phyloP scores from a whole-genome alignment of 2,888 invertebrate species.

The Cacoxenus indagator region DNA sequence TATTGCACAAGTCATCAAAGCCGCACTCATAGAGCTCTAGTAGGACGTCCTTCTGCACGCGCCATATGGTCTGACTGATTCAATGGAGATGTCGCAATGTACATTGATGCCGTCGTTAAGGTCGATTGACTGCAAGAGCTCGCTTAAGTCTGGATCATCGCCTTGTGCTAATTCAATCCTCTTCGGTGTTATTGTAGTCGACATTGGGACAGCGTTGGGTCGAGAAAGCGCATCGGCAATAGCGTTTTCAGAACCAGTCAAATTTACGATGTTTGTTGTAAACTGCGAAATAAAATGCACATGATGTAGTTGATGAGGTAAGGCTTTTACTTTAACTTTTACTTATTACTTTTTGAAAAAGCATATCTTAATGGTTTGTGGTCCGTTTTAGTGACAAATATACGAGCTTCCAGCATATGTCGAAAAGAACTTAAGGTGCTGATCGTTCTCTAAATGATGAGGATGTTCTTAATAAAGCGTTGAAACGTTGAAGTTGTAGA shows the following conservation, averaged over 20 bases:
- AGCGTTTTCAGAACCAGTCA: constrained; percentile 17
- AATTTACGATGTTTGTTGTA: constrained; percentile 22
- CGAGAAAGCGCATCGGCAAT: constrained; percentile 28
- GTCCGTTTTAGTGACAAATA: constrained; percentile 27
- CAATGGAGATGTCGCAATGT: not conserved
- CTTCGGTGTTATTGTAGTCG: not conserved
- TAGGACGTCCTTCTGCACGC: too few species aligned
- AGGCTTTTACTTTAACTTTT: not conserved
- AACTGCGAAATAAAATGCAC: constrained; percentile 27
- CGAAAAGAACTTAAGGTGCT: not conserved
- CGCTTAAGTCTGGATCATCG: not conserved
- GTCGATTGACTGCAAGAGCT: not conserved
- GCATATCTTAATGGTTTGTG: constrained; percentile 15
- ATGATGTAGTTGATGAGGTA: constrained; percentile 4
- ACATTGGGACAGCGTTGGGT: constrained; percentile 19
- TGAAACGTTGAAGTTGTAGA: constrained; percentile 14
- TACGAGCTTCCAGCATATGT: constrained; percentile 26
- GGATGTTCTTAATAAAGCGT: not conserved
- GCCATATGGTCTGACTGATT: not conserved
- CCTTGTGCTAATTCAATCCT: not conserved
- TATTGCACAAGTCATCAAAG: too few species aligned
- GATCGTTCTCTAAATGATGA: not conserved
- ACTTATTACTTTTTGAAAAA: not conserved
- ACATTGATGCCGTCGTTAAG: not conserved
- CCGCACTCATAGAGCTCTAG: too few species aligned